A percentile compares a stretch with the other conserved stretches of the same genome.
These are phyloP conservation scores for Thalpophila matura DNA, from an alignment of 2,888 invertebrate species.

Conservation along the genomic window DNA sequence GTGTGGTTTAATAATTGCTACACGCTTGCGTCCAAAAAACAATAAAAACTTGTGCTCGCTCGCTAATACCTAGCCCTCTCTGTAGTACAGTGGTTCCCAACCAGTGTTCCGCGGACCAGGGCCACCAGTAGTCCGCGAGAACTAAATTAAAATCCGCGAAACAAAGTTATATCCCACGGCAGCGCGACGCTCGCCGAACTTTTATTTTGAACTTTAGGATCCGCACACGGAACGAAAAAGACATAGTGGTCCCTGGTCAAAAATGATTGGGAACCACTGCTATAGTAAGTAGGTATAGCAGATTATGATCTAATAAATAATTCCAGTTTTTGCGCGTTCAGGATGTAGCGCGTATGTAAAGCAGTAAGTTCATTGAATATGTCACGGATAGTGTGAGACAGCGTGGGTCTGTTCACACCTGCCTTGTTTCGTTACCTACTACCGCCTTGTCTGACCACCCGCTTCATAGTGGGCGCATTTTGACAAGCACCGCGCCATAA, in stretches of 20 bases:
- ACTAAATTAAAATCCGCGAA: too few species aligned
- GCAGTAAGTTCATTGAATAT: conserved; percentile 25
- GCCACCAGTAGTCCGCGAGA: too few species aligned
- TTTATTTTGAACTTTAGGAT: too few species aligned
- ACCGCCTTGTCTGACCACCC: background rate
- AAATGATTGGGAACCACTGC: too few species aligned
- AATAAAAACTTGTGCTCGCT: conserved; percentile 6
- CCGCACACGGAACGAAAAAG: too few species aligned
- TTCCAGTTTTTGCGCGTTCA: conserved; percentile 34
- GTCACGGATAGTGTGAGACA: background rate
- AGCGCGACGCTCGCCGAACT: too few species aligned
- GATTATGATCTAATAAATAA: conserved; percentile 30
- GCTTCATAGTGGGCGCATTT: conserved; percentile 12
- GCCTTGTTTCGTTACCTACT: background rate
- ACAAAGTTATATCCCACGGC: too few species aligned
- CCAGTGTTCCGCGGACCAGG: too few species aligned
- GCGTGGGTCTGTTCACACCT: conserved; percentile 3
- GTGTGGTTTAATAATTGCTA: conserved; percentile 24
- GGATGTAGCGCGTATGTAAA: conserved; percentile 19
- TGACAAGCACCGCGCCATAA: background rate
- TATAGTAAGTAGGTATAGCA: too few species aligned
- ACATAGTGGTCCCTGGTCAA: too few species aligned
- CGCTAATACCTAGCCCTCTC: too few species aligned
- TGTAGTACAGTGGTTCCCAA: too few species aligned
- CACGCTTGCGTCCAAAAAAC: background rate